Evolutionary conservation across 2,888 invertebrate genomes (phyloP).

Genomic region (Tricholauxania praeusta): DNA sequence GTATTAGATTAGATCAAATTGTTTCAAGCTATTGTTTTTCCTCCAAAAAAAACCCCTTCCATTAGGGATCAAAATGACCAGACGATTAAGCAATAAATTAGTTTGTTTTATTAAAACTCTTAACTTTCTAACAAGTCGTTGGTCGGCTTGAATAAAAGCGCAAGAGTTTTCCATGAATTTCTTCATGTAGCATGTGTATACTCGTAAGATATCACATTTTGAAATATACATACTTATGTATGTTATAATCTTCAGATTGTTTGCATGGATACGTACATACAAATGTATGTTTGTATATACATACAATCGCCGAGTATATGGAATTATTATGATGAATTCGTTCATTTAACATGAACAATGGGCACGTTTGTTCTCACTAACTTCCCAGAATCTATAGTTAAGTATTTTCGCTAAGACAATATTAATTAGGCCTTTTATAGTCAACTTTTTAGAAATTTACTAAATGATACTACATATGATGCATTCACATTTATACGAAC

Average conservation of each 20-base stretch:
- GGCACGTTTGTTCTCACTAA: conserved; percentile 62
- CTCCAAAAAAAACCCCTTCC: neutral
- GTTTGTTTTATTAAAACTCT: neutral
- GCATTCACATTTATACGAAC: no score
- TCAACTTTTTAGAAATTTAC: conserved; percentile 14
- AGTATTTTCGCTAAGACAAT: conserved; percentile 62
- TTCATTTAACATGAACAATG: conserved; percentile 55
- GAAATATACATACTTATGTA: no score
- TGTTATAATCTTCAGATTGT: no score
- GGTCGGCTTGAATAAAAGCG: no score
- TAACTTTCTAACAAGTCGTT: neutral
- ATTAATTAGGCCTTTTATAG: conserved; percentile 67
- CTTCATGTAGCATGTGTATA: no score
- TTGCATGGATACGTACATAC: no score
- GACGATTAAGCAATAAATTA: neutral
- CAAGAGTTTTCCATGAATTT: no score
- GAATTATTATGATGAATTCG: conserved; percentile 33
- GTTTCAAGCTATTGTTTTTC: neutral
- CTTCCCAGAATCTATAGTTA: conserved; percentile 68
- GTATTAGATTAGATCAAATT: no score
- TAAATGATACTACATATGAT: no score
- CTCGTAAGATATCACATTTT: no score
- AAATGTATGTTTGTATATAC: no score
- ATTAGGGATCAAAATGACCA: neutral
- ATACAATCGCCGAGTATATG: no score